Evolutionary conservation across 2,797 vertebrate species (phyloP).

Genomic region (Hipposideros larvatus): DNA sequence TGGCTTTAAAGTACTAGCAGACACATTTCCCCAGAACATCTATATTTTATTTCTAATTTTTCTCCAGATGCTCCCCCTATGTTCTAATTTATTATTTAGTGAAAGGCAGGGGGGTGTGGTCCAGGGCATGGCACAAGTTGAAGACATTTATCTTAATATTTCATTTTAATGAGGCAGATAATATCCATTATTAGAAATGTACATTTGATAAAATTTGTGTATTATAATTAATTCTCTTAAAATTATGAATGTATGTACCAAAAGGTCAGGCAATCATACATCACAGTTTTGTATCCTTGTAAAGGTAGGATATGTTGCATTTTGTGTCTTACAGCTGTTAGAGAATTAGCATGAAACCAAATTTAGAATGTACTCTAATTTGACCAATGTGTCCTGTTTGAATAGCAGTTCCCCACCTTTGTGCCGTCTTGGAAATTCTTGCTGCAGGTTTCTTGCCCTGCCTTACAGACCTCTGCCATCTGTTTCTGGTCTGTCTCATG

Average conservation of each 20-base stretch:
- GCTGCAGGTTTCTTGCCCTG: constrained; percentile 26
- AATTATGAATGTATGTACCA: neutral
- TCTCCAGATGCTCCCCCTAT: neutral
- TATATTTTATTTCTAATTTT: constrained; percentile 51
- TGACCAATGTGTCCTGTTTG: neutral
- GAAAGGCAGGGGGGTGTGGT: neutral
- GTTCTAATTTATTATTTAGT: constrained; percentile 38
- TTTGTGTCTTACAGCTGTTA: constrained; percentile 12
- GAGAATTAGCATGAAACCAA: constrained; percentile 36
- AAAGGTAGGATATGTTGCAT: neutral
- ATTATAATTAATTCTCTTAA: constrained; percentile 52
- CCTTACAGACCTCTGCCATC: constrained; percentile 13
- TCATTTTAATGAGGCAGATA: constrained; percentile 67
- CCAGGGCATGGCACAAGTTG: neutral
- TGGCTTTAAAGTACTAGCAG: neutral
- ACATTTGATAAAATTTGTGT: constrained; percentile 59
- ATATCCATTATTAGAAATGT: constrained; percentile 45
- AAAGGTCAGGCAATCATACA: neutral
- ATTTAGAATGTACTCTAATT: constrained; percentile 37
- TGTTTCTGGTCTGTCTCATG: constrained; percentile 59
- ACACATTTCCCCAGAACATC: neutral
- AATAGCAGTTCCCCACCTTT: neutral
- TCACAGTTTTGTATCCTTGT: constrained; percentile 27
- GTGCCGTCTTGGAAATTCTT: neutral
- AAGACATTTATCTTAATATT: constrained; percentile 60